Base-by-base conservation (phyloP, 2,888 invertebrate species). In the Cryptosula pallasiana region DNA sequence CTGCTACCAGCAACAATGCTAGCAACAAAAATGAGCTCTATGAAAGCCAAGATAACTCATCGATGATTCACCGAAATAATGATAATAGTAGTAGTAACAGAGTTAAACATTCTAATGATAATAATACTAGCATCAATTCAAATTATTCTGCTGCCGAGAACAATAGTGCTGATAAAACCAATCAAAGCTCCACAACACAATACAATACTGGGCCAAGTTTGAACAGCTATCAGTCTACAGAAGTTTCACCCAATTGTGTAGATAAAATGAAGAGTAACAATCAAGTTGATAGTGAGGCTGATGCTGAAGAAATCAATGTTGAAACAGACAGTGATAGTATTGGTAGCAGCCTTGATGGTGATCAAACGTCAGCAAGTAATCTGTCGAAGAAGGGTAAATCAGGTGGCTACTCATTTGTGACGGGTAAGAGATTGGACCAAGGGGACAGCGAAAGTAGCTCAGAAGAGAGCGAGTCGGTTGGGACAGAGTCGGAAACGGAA, bases 401-500 rank as follows among this genome's bases (percentile, higher is more conserved):
- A 13, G 63, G 63, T 63, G 63, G 63, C 27, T 63, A 63, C 63
- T 63, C 63, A 5, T 20, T 63, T 20, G 3, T 63, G 32, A 32
- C 63, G 27, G 63, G 63, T 13, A 27, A 32, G n/a, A 20, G 63
- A 63, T 13, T 63, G 2, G 45, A 5, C 20, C 9, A 13, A 20
- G 9, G 20, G 9, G 5, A 27, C 2, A 9, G 32, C 32, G 63
- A 9, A 32, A 16, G 13, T 9, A 32, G 32, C 32, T 25, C 25
- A 5, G 63, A 63, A 13, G 63, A 32, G n/a, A 13, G 20, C 2
- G 32, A 63, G 13, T 63, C 63, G 16, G 13, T 16, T 27, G 63
- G 32, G n/a, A 63, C 63, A 9, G 63, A 63, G 27, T 63, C 63
- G 13, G 63, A 63, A 32, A 63, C 63, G 2, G 63, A 63, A 63